A percentile compares a stretch with the other conserved stretches of the same genome.
Conservation (phyloP, 2,113 vertebrate species). For the Podilymbus podiceps region DNA sequence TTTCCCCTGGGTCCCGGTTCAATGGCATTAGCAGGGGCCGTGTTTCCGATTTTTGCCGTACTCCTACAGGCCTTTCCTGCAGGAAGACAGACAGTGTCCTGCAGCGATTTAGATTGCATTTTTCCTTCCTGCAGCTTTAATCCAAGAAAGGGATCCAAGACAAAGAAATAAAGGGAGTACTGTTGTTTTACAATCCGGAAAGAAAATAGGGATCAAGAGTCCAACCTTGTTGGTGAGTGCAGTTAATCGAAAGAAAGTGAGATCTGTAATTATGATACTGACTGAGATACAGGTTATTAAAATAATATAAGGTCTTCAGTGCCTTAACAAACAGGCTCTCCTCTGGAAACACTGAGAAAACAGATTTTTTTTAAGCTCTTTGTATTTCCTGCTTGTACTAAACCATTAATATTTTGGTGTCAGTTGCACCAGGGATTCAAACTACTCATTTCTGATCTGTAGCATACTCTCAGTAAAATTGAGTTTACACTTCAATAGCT, state of each 20-base stretch:
- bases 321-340: neutral
- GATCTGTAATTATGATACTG: neutral
- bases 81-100: neutral
- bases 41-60: neutral
- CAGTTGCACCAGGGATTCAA: neutral
- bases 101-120: neutral
- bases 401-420: conserved; percentile 29
- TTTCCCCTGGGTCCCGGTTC: neutral
- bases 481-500: conserved; percentile 43
- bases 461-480: conserved; percentile 20
- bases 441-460: conserved; percentile 35
- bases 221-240: neutral
- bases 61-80: neutral
- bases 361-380: neutral
- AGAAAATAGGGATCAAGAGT: neutral
- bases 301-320: neutral
- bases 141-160: neutral
- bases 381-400: neutral
- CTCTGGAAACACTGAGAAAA: neutral
- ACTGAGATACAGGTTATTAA: neutral
- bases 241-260: neutral
- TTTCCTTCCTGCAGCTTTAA: conserved; percentile 13
- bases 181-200: neutral
- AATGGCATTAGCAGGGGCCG: fast-evolving
- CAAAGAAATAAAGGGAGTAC: neutral